Base-by-base conservation (phyloP, 1,140 invertebrate species). In the Zaprionus camerounensis region DNA sequence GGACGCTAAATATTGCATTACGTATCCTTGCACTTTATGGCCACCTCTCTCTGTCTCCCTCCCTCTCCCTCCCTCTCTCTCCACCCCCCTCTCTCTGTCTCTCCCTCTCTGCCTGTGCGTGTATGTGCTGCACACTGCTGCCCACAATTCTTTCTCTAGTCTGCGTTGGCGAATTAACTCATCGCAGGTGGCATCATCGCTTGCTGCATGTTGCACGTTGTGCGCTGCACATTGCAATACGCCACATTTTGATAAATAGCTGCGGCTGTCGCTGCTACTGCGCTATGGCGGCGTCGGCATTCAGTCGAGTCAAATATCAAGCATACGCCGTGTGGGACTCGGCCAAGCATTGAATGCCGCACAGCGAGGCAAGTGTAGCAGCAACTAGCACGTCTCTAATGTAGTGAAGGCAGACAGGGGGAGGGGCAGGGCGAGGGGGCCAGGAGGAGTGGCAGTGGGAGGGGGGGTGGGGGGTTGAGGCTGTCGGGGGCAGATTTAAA, bases 1-100 rank as follows among this genome's bases (percentile, higher is more conserved):
- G 85, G 85, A 90, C 76, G 76, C 76, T 90, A 84, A 90, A 88
- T 88, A 88, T 88, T 88, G 76, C 85, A 88, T 88, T 90, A 90
- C 85, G 79, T 90, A 80, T 88, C 85, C 85, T 80, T 88, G 85
- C 85, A 88, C 85, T 88, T 88, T 88, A 88, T 90, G 81, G 41
- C 41, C n/a, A 46, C 31, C 31, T 34, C 28, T 7, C 28, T 31
- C 28, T 28, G 28, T 28, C 28, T 34, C 9, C 1, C 31, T 31
- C 31, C 3, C 31, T 28, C 26, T 34, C 20, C 1, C 20, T 20
- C 20, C 20, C 20, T 1, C 31, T 2, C 31, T 31, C 9, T 31
- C 9, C 9, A 9, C 31, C 9, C 6, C 7, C 6, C 6, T 28
- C 28, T 28, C 5, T 9, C 5, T 26, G 1, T 24, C 3, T 4